Percentiles rank a stretch among this genome's conserved stretches.
Conservation (phyloP, 2,888 invertebrate species). For the Scrobipalpa atriplicella region DNA sequence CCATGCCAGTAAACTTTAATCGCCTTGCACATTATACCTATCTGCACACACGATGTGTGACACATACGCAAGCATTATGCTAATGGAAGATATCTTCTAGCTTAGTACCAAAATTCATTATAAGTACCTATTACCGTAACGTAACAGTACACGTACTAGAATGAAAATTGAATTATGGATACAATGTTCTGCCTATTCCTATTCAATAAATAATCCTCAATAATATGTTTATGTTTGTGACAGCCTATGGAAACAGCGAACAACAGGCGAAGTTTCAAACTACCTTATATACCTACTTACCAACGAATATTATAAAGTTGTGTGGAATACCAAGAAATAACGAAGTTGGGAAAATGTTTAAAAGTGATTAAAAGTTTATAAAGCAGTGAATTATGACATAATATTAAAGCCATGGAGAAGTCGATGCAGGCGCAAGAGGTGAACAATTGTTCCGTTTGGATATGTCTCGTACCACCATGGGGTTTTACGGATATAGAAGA, state of each 20-base stretch:
- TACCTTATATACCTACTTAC: not conserved
- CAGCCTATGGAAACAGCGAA: not conserved
- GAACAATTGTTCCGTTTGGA: conserved; percentile 53
- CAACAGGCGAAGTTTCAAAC: conserved; percentile 5
- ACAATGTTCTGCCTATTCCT: not conserved
- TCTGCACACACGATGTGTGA: not conserved
- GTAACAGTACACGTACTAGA: not conserved
- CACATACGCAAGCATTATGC: not conserved
- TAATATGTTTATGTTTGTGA: conserved; percentile 6
- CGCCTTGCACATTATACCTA: conserved; percentile 17
- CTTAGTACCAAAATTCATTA: not conserved
- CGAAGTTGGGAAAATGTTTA: not conserved
- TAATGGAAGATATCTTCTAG: conserved; percentile 2
- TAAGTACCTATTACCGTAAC: not conserved
- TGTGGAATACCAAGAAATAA: not conserved
- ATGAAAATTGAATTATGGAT: not conserved
- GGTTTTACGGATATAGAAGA: conserved; percentile 65
- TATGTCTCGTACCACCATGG: conserved; percentile 68
- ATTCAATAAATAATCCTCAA: conserved; percentile 11
- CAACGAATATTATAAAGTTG: not conserved
- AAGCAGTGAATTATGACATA: not conserved
- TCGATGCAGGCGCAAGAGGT: conserved; percentile 50
- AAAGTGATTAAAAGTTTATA: conserved; percentile 8
- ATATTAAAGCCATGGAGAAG: conserved; percentile 58
- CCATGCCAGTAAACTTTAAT: conserved; percentile 41